A percentile compares a stretch with the other conserved stretches of the same genome.
phyloP scores from a whole-genome alignment of 2,797 vertebrate genomes.

The Helarctos malayanus region DNA sequence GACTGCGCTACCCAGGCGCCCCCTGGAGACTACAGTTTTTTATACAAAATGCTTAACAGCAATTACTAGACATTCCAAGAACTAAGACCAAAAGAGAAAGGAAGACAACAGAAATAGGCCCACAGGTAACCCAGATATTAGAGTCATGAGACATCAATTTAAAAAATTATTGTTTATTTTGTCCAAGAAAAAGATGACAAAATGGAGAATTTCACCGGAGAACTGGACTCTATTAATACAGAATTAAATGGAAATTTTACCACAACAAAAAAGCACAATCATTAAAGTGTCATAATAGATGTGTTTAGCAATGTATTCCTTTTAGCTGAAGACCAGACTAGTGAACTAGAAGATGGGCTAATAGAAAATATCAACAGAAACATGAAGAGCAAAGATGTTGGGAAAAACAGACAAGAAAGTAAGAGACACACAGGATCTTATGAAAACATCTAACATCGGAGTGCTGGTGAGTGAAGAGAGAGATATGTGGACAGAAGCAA shows the following conservation, averaged over 20 bases:
- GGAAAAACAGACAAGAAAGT: neutral
- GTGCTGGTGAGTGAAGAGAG: neutral
- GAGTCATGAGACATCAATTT: neutral
- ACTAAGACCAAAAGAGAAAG: neutral
- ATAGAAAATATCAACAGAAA: conserved; percentile 54
- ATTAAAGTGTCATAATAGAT: neutral
- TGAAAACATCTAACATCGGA: neutral
- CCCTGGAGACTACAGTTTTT: neutral
- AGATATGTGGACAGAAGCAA: neutral
- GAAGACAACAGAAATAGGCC: neutral
- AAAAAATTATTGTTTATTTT: conserved; percentile 46
- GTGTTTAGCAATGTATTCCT: neutral
- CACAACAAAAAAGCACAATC: conserved; percentile 36
- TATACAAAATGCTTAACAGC: neutral
- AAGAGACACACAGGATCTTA: neutral
- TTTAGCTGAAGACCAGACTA: conserved; percentile 33
- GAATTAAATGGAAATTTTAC: conserved; percentile 25
- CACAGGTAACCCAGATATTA: neutral
- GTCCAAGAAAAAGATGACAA: neutral
- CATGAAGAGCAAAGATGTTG: neutral
- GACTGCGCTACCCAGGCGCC: no score
- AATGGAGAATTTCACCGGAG: conserved; percentile 11
- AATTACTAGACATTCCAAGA: conserved; percentile 9
- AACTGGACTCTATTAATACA: conserved; percentile 18
- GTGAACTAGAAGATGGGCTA: conserved; percentile 15